Evolutionary conservation across 2,113 vertebrate species (phyloP).

Genomic region (Podarcis raffonei): DNA sequence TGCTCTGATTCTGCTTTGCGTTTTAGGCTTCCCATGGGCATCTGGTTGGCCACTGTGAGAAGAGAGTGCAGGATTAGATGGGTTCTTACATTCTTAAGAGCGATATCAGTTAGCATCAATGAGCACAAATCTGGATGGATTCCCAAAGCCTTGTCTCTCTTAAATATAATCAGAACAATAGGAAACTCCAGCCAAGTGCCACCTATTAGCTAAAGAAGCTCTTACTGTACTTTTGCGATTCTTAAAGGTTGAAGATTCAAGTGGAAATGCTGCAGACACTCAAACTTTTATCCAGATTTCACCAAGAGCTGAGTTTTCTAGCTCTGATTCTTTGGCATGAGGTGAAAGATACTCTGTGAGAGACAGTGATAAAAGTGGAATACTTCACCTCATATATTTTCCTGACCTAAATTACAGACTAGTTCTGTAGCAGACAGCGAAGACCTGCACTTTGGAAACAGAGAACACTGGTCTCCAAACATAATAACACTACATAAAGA

Average conservation of each 20-base stretch:
- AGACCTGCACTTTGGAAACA: slow-evolving; percentile 18
- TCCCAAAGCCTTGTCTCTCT: too few relatives aligned
- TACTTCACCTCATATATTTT: slow-evolving; percentile 18
- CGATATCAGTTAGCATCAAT: too few relatives aligned
- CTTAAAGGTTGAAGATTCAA: neutral
- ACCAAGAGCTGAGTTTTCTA: neutral
- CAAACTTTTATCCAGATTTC: neutral
- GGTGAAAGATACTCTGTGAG: neutral
- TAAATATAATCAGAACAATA: too few relatives aligned
- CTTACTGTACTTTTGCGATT: neutral
- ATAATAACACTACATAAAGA: slow-evolving; percentile 15
- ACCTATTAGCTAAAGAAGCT: neutral
- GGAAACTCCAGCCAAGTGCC: too few relatives aligned
- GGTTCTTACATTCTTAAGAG: too few relatives aligned
- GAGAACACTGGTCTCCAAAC: slow-evolving; percentile 6
- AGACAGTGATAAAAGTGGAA: slow-evolving; percentile 31
- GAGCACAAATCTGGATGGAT: too few relatives aligned
- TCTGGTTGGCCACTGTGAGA: too few relatives aligned
- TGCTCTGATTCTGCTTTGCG: too few relatives aligned
- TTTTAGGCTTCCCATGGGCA: too few relatives aligned
- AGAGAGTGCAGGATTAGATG: too few relatives aligned
- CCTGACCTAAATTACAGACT: slow-evolving; percentile 26
- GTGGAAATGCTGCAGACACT: neutral
- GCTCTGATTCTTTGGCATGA: slow-evolving; percentile 8
- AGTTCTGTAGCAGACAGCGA: slow-evolving; percentile 7